Evolutionary conservation across 30 jellyfish, hydroid and myxozoan species (phyloP).

Genomic region (Rhopilema esculentum): DNA sequence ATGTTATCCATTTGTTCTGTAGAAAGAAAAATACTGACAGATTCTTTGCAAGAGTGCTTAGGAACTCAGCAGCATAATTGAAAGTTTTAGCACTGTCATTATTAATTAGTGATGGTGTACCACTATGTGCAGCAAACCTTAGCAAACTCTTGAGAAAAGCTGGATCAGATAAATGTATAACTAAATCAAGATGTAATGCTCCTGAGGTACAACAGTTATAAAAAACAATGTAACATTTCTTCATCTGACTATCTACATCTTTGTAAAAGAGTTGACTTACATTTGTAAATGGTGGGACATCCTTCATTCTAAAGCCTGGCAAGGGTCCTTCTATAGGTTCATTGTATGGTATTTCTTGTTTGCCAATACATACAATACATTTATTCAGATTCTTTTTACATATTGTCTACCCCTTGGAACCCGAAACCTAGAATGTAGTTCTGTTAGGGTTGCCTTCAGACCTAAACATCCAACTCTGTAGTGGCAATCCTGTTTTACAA

Average conservation of each 20-base stretch:
- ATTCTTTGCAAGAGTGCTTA: background rate
- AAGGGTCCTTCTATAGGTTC: slow-evolving; percentile 29
- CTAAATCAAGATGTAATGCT: slow-evolving; percentile 27
- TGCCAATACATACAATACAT: slow-evolving; percentile 23
- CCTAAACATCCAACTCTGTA: slow-evolving; percentile 21
- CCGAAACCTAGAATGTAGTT: slow-evolving; percentile 51
- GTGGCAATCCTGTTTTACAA: slow-evolving; percentile 44
- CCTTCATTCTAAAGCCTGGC: slow-evolving; percentile 55
- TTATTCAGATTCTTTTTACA: slow-evolving; percentile 38
- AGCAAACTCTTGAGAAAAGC: slow-evolving; percentile 21
- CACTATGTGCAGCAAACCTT: slow-evolving; percentile 32
- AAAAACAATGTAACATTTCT: slow-evolving; percentile 18
- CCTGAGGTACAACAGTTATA: slow-evolving; percentile 18
- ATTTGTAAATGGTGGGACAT: slow-evolving; percentile 29
- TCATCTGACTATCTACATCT: slow-evolving; percentile 15
- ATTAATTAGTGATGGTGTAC: slow-evolving; percentile 34
- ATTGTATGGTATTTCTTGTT: slow-evolving; percentile 34
- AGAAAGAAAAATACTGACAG: background rate
- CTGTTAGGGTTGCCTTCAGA: slow-evolving; percentile 57
- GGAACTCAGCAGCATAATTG: slow-evolving; percentile 18
- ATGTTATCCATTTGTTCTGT: background rate
- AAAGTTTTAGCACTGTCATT: slow-evolving; percentile 22
- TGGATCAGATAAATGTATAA: slow-evolving; percentile 1
- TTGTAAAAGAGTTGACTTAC: slow-evolving; percentile 20
- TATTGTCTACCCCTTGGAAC: slow-evolving; percentile 63